Evolutionary conservation across 2,797 vertebrate species (phyloP).

Genomic region (Arnoldichthys spilopterus): DNA sequence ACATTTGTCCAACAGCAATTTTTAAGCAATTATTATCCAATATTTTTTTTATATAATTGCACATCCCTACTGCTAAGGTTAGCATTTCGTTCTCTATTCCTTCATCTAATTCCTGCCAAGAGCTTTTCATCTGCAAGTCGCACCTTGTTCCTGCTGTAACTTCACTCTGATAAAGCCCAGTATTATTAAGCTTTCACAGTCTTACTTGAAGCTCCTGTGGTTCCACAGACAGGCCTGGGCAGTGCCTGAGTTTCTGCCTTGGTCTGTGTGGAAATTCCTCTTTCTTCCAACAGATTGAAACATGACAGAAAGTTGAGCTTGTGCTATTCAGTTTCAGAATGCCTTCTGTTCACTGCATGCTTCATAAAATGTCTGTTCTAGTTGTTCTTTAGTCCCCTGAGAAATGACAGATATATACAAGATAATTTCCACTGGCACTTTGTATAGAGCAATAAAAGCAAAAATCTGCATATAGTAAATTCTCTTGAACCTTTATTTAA

Average conservation of each 20-base stretch:
- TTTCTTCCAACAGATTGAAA: slow-evolving; percentile 38
- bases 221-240: slow-evolving; percentile 49
- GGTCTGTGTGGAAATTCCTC: slow-evolving; percentile 41
- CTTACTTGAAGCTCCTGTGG: background rate
- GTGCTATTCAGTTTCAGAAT: slow-evolving; percentile 12
- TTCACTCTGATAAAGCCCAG: slow-evolving; percentile 28
- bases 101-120: background rate
- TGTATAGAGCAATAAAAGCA: too few relatives aligned
- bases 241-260: slow-evolving; percentile 11
- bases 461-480: too few relatives aligned
- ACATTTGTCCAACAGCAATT: too few relatives aligned
- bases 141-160: slow-evolving; percentile 37
- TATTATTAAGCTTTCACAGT: slow-evolving; percentile 6
- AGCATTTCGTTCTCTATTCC: background rate
- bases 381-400: slow-evolving; percentile 6
- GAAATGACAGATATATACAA: background rate
- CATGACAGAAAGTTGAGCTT: slow-evolving; percentile 37
- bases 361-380: background rate
- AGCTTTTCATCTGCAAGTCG: slow-evolving; percentile 19
- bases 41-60: too few relatives aligned
- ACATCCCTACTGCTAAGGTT: background rate
- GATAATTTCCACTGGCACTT: too few relatives aligned
- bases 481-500: too few relatives aligned
- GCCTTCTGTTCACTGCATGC: slow-evolving; percentile 9
- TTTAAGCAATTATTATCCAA: too few relatives aligned